Conservation (phyloP, 2,113 vertebrate species). For the Megalops atlanticus region DNA sequence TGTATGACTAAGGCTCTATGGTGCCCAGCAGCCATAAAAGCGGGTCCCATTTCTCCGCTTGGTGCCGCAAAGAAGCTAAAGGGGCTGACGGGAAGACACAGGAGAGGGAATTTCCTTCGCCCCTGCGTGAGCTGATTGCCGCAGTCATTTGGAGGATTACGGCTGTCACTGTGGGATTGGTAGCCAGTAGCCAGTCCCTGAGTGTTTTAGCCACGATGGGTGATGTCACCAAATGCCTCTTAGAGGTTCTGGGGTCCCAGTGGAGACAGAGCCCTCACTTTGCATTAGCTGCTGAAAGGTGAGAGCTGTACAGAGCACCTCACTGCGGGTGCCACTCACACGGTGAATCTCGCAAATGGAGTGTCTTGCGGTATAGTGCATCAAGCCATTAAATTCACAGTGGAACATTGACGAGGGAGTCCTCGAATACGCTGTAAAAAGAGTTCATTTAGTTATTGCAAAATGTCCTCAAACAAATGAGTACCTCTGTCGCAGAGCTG, state of each 20-base stretch:
- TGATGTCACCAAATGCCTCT: constrained; percentile 35
- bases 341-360: neutral
- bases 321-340: constrained; percentile 20
- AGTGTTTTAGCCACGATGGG: constrained; percentile 31
- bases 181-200: constrained; percentile 24
- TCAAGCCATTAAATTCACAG: neutral
- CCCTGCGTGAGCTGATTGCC: neutral
- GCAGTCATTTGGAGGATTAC: constrained; percentile 42
- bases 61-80: neutral
- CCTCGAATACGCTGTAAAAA: neutral
- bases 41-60: neutral
- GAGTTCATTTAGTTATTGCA: neutral
- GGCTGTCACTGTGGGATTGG: constrained; percentile 50
- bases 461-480: neutral
- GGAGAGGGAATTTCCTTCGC: constrained; percentile 9
- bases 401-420: neutral
- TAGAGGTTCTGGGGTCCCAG: constrained; percentile 1
- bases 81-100: neutral
- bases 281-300: constrained; percentile 12
- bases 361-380: neutral
- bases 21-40: neutral
- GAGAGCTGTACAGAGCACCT: constrained; percentile 27
- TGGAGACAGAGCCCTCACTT: constrained; percentile 23
- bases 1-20: neutral
- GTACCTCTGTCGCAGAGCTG: no score